Conservation (phyloP, 2,797 vertebrate genomes). For the Avahi laniger region DNA sequence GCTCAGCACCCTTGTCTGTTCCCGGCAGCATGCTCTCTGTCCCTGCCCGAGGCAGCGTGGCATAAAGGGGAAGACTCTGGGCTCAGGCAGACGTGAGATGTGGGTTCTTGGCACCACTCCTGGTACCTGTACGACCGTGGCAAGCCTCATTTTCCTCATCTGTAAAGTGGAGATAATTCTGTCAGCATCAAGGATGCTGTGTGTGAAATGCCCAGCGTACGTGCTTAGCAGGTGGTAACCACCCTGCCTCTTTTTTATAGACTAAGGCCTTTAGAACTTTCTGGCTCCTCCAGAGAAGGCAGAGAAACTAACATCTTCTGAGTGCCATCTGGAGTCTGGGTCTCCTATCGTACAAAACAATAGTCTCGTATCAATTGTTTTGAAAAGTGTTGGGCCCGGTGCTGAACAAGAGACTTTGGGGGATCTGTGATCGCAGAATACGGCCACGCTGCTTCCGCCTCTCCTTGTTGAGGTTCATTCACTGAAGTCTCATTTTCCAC, state of each 20-base stretch:
- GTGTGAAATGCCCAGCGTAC: not conserved
- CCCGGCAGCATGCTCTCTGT: not conserved
- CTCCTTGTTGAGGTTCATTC: not conserved
- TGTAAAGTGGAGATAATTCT: not conserved
- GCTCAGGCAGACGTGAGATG: not conserved
- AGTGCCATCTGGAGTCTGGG: not conserved
- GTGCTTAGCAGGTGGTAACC: accelerated
- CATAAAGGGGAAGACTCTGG: not conserved
- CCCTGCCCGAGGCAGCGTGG: not conserved
- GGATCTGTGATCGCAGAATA: not conserved
- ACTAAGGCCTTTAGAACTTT: not conserved
- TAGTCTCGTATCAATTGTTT: not conserved
- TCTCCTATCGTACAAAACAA: not conserved
- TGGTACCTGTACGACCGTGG: not conserved
- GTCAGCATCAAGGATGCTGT: not conserved
- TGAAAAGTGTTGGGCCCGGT: not conserved
- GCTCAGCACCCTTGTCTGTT: not conserved
- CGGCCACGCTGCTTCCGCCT: not conserved
- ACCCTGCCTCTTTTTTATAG: not conserved
- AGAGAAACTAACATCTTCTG: not conserved
- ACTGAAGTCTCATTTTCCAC: not conserved
- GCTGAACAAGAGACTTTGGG: not conserved
- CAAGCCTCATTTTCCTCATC: not conserved
- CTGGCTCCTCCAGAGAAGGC: not conserved
- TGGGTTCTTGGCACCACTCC: not conserved